Base-by-base conservation (phyloP, 1,140 invertebrate species). In the Drosophila jambulina region DNA sequence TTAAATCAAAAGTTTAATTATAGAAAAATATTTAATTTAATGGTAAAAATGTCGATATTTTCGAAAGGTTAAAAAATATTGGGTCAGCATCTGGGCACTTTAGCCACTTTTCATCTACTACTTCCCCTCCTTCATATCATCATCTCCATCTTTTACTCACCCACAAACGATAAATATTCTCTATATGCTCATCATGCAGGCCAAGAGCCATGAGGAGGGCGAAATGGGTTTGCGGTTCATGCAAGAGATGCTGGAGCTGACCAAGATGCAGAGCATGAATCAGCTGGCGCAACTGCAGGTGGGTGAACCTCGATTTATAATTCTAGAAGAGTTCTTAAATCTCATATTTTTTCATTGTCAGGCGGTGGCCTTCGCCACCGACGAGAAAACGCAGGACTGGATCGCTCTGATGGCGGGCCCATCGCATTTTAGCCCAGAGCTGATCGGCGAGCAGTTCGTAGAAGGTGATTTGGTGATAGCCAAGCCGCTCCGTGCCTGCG, bases 211-310 rank as follows among this genome's bases (percentile, higher is more conserved):
- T 15, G 95, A 96, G 76, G 96, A 98, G 91, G 98, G 97, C 3
- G 96, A 98, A 90, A 97, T 99, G 93, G 98, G 99, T 1, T 92
- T 99, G 25, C 94, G 97, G 32, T 99, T 99, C 87, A 99, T 99
- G 97, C 97, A 98, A 87, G 98, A 99, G 94, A 99, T 99, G 97
- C 95, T 98, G 10, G 97, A 98, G 93, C 93, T 98, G 46, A 97
- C 97, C 36, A 97, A 97, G 88, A 93, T 94, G 64, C 95, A 96
- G 91, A 91, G 93, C 15, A 93, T 95, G 67, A 94, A 95, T 80
- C 93, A 94, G n/a, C 94, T 95, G 74, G 94, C 94, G 17, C 93
- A 94, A 43, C 94, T 95, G 23, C 93, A 94, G 65, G 92, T 93
- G 58, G 72, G 82, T 75, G 38, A 43, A 19, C 13, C 3, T 1